Evolutionary conservation across 2,113 vertebrate species (phyloP), one percentile per base, ranked within the genome.

Genomic region (Ramphastos sulfuratus): DNA sequence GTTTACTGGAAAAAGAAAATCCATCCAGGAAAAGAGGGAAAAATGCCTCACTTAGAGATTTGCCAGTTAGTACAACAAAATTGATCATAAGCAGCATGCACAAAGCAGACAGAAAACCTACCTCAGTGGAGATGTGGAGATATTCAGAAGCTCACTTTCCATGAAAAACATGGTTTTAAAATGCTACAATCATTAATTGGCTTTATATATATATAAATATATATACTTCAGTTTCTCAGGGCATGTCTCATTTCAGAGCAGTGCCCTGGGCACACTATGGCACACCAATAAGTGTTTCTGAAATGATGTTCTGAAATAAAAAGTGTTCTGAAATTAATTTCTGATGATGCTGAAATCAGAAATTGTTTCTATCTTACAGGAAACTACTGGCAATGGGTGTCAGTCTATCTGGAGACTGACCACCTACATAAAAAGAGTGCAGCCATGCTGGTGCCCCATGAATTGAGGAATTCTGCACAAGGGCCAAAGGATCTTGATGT

Each of bases 401-500:
- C 60, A 73, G 44, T 48, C n/a, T 64, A 66, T 28, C n/a, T 86
- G 77, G 65, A 81, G 52, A 20, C 60, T 83, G 80, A 37, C 5
- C 25, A n/a, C 15, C 27, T 24, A 50, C 25, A 59, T 0, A 15
- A n/a, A 56, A 85, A 33, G 18, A 44, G 6, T 15, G 56, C 35
- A 84, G 69, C 35, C 0, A 0, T 48, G 21, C 54, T 85, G 28
- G 63, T 82, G 33, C 25, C 15, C 35, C 0, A 1, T 5, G 30
- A 74, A 27, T 54, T 63, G 66, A 55, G 39, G 35, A 61, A 70
- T 35, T 64, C 59, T 20, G 23, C 4, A 2, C 20, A 33, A 61
- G 23, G 23, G 17, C 52, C 69, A 81, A 33, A 64, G 39, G 31
- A 44, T 14, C 60, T 58, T 61, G 28, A 17, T 74, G 44, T 20